Evolutionary conservation across 2,888 invertebrate species (phyloP).

Genomic region (Pristionchus fissidentatus): DNA sequence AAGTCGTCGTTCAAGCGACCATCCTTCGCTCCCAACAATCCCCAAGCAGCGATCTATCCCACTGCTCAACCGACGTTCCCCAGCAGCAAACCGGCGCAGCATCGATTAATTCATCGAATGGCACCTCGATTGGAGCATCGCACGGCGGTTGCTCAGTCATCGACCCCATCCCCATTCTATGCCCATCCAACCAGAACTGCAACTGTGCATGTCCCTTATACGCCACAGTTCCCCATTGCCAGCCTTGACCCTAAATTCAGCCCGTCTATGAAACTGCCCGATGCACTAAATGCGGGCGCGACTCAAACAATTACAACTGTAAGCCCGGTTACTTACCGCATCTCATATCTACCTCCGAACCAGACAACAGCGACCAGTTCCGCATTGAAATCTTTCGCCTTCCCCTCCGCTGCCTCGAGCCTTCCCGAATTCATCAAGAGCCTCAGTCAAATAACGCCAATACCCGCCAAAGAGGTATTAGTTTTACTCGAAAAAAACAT

Average conservation of each 20-base stretch:
- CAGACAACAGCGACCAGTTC: not conserved
- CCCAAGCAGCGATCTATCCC: no score
- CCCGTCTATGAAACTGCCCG: not conserved
- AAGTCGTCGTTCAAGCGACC: slow-evolving; percentile 18
- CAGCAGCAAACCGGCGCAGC: not conserved
- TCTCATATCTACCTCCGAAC: not conserved
- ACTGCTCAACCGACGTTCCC: not conserved
- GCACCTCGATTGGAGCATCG: not conserved
- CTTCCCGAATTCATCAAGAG: slow-evolving; percentile 36
- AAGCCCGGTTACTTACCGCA: not conserved
- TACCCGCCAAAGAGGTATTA: slow-evolving; percentile 39
- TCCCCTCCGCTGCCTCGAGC: not conserved
- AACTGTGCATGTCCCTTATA: not conserved
- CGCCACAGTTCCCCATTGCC: slow-evolving; percentile 20
- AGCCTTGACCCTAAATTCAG: slow-evolving; percentile 11
- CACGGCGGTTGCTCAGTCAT: not conserved
- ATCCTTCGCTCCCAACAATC: no score
- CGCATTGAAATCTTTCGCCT: not conserved
- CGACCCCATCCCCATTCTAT: not conserved
- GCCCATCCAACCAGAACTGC: not conserved
- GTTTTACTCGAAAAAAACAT: no score
- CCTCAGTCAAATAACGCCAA: not conserved
- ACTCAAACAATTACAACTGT: not conserved
- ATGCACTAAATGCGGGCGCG: not conserved
- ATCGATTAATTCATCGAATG: slow-evolving; percentile 25